phyloP scores from a whole-genome alignment of 2,113 vertebrate genomes.

The Anseranas semipalmata region DNA sequence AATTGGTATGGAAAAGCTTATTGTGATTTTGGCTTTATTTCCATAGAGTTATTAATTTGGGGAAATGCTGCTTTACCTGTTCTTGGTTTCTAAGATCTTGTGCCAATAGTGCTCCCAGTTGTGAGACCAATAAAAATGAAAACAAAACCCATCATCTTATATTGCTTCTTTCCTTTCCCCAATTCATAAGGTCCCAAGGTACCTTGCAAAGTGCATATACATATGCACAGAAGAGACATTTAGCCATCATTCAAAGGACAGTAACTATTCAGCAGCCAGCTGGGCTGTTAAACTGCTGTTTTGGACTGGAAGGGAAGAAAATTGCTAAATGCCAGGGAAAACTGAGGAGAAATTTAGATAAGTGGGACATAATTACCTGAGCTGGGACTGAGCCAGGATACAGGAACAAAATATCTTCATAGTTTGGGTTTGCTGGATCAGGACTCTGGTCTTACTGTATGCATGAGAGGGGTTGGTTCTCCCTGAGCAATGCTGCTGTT shows the following conservation, averaged over 20 bases:
- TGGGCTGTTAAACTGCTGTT: not conserved
- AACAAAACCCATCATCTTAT: not conserved
- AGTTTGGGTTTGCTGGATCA: not conserved
- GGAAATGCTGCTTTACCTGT: not conserved
- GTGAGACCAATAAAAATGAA: not conserved
- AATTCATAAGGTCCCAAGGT: not conserved
- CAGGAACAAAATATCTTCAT: not conserved
- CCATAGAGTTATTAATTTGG: not conserved
- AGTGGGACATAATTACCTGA: constrained; percentile 50
- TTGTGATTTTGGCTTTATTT: not conserved
- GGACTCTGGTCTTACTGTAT: not conserved
- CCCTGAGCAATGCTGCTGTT: not conserved
- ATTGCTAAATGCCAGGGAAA: constrained; percentile 27
- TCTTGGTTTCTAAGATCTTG: not conserved
- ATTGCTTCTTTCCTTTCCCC: not conserved
- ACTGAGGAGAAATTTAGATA: constrained; percentile 53
- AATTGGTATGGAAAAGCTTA: not conserved
- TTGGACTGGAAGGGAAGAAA: constrained; percentile 28
- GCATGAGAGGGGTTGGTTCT: not conserved
- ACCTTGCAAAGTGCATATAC: not conserved
- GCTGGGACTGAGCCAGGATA: not conserved
- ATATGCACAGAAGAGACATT: not conserved
- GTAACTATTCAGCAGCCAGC: not conserved
- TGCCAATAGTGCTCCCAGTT: not conserved
- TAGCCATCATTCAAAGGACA: not conserved